Percentiles rank a stretch among this genome's conserved stretches.
phyloP scores from a whole-genome alignment of 2,888 invertebrate genomes.

The Amiota minor region DNA sequence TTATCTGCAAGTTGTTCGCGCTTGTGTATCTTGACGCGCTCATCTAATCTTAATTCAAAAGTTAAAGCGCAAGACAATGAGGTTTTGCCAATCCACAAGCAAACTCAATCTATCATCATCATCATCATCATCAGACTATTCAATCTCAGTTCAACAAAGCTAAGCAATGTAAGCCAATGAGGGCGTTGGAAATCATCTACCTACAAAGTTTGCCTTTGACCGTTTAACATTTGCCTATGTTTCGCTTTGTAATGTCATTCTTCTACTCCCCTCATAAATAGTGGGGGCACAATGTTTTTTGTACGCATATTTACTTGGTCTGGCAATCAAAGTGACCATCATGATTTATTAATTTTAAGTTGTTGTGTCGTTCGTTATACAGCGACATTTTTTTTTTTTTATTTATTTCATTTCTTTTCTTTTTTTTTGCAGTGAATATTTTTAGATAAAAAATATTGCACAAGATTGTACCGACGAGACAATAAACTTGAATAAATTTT shows the following conservation, averaged over 20 bases:
- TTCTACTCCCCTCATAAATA: not conserved
- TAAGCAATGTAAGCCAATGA: not conserved
- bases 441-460: not conserved
- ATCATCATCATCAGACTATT: no score
- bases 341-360: constrained; percentile 27
- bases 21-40: constrained; percentile 15
- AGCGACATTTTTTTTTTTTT: not conserved
- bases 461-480: no score
- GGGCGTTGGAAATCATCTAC: not conserved
- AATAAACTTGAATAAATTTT: no score
- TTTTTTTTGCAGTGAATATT: not conserved
- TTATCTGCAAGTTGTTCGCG: constrained; percentile 15
- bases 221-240: constrained; percentile 8
- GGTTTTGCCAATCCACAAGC: constrained; percentile 9
- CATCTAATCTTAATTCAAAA: constrained; percentile 37
- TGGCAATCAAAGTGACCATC: constrained; percentile 23
- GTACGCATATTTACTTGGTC: not conserved
- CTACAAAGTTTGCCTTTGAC: constrained; percentile 6
- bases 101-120: not conserved
- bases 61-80: constrained; percentile 34
- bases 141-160: no score
- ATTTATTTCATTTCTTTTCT: constrained; percentile 35
- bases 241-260: not conserved
- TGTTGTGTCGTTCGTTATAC: not conserved
- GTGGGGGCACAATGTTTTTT: not conserved